Conservation (phyloP, 1,140 invertebrate genomes). For the Tetragnatha versicolor region DNA sequence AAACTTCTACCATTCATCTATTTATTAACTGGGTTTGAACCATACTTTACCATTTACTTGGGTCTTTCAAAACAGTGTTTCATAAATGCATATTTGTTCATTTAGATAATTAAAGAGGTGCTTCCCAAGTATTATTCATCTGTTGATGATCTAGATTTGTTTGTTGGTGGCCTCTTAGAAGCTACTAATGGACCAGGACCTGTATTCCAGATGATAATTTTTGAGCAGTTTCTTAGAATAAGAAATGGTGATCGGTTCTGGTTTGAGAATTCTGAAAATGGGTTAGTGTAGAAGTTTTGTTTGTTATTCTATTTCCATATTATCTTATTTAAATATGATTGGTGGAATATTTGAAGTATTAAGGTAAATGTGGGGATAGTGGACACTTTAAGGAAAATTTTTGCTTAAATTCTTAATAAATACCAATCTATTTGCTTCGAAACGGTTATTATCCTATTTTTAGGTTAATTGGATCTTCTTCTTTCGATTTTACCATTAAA, state of each 20-base stretch:
- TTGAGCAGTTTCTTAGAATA: slow-evolving; percentile 69
- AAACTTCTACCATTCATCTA: too few relatives aligned
- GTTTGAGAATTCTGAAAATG: slow-evolving; percentile 68
- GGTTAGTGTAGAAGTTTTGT: slow-evolving; percentile 62
- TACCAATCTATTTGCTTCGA: too few relatives aligned
- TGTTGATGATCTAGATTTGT: slow-evolving; percentile 71
- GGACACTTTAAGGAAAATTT: too few relatives aligned
- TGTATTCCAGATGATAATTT: slow-evolving; percentile 69
- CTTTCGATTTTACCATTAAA: too few relatives aligned
- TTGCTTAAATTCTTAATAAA: too few relatives aligned
- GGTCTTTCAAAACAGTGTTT: too few relatives aligned
- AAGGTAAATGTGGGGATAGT: too few relatives aligned
- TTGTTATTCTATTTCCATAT: not conserved
- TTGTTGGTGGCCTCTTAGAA: slow-evolving; percentile 76
- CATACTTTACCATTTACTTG: too few relatives aligned
- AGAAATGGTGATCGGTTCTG: slow-evolving; percentile 70
- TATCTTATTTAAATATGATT: not conserved
- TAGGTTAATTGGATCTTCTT: too few relatives aligned
- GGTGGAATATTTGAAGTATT: not conserved
- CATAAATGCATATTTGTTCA: slow-evolving; percentile 25
- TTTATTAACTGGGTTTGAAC: too few relatives aligned
- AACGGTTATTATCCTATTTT: too few relatives aligned
- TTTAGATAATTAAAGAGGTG: slow-evolving; percentile 28
- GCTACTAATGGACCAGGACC: slow-evolving; percentile 68
- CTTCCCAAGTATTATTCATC: slow-evolving; percentile 65